Base-by-base conservation (phyloP, 1,140 invertebrate species). In the Aphelinus atriplicis region DNA sequence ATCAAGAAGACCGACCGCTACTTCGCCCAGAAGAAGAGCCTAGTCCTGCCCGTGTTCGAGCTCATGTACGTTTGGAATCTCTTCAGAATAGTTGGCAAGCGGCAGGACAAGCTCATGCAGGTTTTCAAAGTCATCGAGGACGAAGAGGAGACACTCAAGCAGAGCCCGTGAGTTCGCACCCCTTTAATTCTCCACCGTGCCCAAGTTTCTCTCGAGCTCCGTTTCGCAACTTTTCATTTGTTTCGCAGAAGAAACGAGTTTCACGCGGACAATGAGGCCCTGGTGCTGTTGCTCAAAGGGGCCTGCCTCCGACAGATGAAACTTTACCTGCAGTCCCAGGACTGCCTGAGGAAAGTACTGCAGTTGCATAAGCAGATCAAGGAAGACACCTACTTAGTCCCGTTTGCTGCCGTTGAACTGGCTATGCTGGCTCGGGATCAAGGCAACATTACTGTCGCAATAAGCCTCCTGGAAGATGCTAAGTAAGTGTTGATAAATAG, bases 31-130 rank as follows among this genome's bases (percentile, higher is more conserved):
- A 92, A 93, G 60, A 90, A 93, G 47, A 88, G 87, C 57, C 88
- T 99, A 55, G 86, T 94, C 3, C 88, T 98, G 65, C 96, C 97
- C 7, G 92, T 93, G 46, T 89, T 96, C 76, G 97, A 99, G 87
- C 89, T 98, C 68, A 91, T 98, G 80, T 98, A 95, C 82, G 89
- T 98, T 1, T 98, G 96, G 96, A 98, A 98, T 89, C 91, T 96
- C 78, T 97, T 98, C 84, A 93, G 93, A 78, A 91, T 97, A 53
- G 87, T 98, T 58, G 93, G 93, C 45, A 94, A 93, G 78, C 91
- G 94, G 71, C 89, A 89, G 72, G 87, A 91, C 46, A 84, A 93
- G 7, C 90, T 94, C 50, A 89, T 94, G 80, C 89, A 89, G n/a
- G 89, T 97, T 71, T 91, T 93, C 55, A 91, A 91, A 82, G 84